A percentile compares a stretch with the other conserved stretches of the same genome.
These are phyloP conservation scores for Apeltes quadracus DNA, from an alignment of 2,113 vertebrate species.

Conservation along the genomic window DNA sequence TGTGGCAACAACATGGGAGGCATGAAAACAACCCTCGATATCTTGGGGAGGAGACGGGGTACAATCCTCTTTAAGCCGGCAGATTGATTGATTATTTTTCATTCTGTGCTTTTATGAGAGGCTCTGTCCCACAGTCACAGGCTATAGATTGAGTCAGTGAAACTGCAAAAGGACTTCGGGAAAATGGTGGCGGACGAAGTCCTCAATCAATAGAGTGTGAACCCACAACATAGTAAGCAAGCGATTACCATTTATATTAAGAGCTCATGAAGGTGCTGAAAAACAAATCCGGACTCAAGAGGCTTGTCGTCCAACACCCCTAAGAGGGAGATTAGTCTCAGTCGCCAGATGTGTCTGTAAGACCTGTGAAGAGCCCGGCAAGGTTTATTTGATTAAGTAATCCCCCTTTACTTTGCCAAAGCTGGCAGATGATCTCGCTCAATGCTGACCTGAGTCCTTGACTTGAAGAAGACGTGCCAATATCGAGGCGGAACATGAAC, in stretches of 20 bases:
- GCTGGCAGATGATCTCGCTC: conserved; percentile 16
- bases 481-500: background rate
- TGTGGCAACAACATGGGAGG: conserved; percentile 41
- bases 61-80: conserved; percentile 32
- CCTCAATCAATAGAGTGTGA: conserved; percentile 7
- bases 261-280: conserved; percentile 1
- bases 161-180: background rate
- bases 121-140: background rate
- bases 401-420: conserved; percentile 9
- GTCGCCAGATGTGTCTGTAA: conserved; percentile 28
- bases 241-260: conserved; percentile 25
- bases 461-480: conserved; percentile 30
- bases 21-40: conserved; percentile 34
- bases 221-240: background rate
- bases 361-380: conserved; percentile 20
- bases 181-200: conserved; percentile 15
- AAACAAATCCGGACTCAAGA: background rate
- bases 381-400: conserved; percentile 16
- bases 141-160: background rate
- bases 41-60: background rate
- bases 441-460: background rate
- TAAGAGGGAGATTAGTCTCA: conserved; percentile 34
- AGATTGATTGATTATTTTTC: conserved; percentile 39
- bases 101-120: conserved; percentile 17
- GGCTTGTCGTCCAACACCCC: background rate